Evolutionary conservation across 2,797 vertebrate species (phyloP).

Genomic region (Tachyglossus aculeatus): DNA sequence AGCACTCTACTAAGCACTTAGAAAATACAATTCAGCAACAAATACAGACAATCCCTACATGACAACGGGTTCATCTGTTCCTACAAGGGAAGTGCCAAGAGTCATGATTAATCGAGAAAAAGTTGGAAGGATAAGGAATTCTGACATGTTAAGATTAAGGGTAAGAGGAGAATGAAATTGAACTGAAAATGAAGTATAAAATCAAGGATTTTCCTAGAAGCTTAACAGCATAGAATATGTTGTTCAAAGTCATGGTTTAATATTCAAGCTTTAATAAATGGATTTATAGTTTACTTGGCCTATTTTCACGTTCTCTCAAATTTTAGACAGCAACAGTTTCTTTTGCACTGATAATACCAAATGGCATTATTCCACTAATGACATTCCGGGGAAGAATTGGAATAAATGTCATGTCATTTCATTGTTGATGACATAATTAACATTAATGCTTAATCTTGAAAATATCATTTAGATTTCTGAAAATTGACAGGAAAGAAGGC

Average conservation of each 20-base stretch:
- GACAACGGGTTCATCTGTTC: too few species aligned
- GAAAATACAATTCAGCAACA: too few species aligned
- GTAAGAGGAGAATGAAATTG: too few species aligned
- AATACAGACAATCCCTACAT: too few species aligned
- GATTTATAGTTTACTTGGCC: not conserved
- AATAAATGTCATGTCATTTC: conserved; percentile 52
- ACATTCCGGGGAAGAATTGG: conserved; percentile 11
- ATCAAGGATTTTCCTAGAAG: not conserved
- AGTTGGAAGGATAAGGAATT: too few species aligned
- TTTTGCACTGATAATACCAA: not conserved
- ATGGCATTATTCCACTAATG: not conserved
- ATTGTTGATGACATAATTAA: conserved; percentile 35
- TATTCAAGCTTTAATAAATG: conserved; percentile 29
- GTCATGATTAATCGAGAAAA: too few species aligned
- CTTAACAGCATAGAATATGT: not conserved
- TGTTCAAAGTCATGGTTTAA: conserved; percentile 36
- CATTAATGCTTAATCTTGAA: conserved; percentile 19
- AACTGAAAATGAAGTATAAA: not conserved
- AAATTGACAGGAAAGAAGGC: conserved; percentile 23
- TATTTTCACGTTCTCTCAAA: conserved; percentile 35
- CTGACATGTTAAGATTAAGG: too few species aligned
- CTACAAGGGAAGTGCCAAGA: too few species aligned
- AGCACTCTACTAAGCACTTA: too few species aligned
- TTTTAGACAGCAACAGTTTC: not conserved
- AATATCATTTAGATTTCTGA: conserved; percentile 34